These are phyloP conservation scores for Argyrosomus japonicus DNA, from an alignment of 2,113 vertebrate species.

Conservation along the genomic window DNA sequence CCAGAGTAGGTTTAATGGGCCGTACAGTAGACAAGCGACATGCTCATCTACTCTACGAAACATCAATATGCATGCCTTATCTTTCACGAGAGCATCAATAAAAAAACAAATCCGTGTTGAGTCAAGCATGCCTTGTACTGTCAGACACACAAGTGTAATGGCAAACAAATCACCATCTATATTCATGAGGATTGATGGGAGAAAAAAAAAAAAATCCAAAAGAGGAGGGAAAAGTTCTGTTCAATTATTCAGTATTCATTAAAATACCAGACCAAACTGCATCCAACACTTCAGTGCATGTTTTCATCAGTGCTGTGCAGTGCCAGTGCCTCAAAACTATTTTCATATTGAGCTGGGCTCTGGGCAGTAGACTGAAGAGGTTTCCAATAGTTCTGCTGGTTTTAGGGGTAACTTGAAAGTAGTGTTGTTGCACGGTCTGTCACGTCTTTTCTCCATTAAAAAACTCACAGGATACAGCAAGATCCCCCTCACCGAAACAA, in stretches of 20 bases:
- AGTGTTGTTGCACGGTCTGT: constrained; percentile 27
- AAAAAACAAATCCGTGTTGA: constrained; percentile 38
- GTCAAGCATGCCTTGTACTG: constrained; percentile 30
- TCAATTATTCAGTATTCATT: constrained; percentile 37
- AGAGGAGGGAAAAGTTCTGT: neutral
- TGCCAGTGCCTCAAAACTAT: constrained; percentile 10
- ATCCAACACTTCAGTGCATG: neutral
- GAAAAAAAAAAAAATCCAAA: neutral
- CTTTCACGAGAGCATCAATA: constrained; percentile 35
- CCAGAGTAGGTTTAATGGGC: constrained; percentile 47
- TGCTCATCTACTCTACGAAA: constrained; percentile 41
- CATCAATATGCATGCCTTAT: constrained; percentile 57
- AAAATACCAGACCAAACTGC: neutral
- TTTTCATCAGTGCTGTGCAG: constrained; percentile 14
- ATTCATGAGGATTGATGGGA: constrained; percentile 50
- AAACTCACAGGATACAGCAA: constrained; percentile 34
- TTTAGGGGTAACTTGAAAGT: neutral
- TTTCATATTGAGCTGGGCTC: neutral
- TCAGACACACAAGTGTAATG: constrained; percentile 35
- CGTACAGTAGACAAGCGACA: constrained; percentile 35
- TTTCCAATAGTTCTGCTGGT: constrained; percentile 15
- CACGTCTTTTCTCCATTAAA: constrained; percentile 20
- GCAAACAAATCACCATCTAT: constrained; percentile 42
- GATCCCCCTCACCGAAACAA: constrained; percentile 10
- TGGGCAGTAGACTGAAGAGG: neutral